Evolutionary conservation across 2,888 invertebrate genomes (phyloP), one percentile per base, ranked within the genome.

Genomic region (Zeuzera pyrina): DNA sequence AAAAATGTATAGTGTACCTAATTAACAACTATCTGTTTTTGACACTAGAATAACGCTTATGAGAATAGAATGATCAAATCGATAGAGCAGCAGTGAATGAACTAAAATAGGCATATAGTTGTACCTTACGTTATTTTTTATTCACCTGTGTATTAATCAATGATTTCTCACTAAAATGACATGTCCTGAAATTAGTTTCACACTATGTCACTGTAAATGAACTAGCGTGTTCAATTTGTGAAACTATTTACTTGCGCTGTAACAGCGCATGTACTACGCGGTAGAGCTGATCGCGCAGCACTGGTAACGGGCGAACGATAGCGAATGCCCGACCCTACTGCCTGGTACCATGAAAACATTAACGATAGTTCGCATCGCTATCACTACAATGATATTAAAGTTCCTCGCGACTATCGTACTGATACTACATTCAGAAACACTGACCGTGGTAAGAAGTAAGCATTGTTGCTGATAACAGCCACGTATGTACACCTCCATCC

Each of bases 251-350:
- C 43, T 43, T 49, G 45, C 49, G 51, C 52, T 47, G 41, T 49
- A 43, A 46, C 39, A 51, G 47, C 57, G 63, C 66, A 59, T 60
- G 61, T 59, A 74, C 68, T 68, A 69, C 68, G 67, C 78, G 59
- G 61, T 57, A 54, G 58, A 67, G 64, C 65, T 55, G 74, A 57
- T 70, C 74, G 74, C 73, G 62, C 71, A 62, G 66, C 66, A 79
- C 78, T 79, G 25, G 65, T 65, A 67, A 58, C 64, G 68, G 72
- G 61, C 77, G 78, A 67, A 78, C 77, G 81, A 79, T 81, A 81
- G 77, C 70, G 63, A 60, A 60, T 57, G 62, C 56, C 61, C 77
- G 76, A 74, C 76, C 77, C 77, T 68, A 62, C 47, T 49, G 45
- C 25, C 74, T 58, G 52, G 52, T 73, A 79, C 79, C 66, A 70